These are phyloP conservation scores for Seira musarum DNA, from an alignment of 2,888 invertebrate genomes.

Conservation along the genomic window DNA sequence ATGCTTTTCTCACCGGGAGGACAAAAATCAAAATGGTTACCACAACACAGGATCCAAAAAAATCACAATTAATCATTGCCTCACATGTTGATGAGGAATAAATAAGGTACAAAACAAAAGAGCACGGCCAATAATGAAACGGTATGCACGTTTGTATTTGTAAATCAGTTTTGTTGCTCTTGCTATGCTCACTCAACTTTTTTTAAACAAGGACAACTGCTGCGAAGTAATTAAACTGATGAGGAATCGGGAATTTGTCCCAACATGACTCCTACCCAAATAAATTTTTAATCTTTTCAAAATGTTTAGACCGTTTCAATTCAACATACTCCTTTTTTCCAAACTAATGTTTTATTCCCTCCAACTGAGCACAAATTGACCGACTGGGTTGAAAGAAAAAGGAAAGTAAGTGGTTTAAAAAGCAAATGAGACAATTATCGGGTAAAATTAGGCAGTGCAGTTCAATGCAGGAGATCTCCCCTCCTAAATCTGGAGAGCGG, in stretches of 20 bases:
- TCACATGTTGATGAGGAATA: too few relatives aligned
- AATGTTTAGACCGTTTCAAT: background rate
- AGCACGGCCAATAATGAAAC: too few relatives aligned
- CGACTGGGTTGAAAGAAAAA: slow-evolving; percentile 27
- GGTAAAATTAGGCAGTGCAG: slow-evolving; percentile 14
- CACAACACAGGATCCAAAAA: slow-evolving; percentile 48
- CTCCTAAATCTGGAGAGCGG: background rate
- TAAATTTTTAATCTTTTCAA: background rate
- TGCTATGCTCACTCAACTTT: slow-evolving; percentile 3
- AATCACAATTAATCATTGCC: slow-evolving; percentile 57
- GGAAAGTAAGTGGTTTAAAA: slow-evolving; percentile 25
- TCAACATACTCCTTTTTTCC: background rate
- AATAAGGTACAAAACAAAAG: slow-evolving; percentile 11
- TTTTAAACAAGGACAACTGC: slow-evolving; percentile 63
- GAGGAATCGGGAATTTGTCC: slow-evolving; percentile 67
- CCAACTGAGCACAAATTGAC: slow-evolving; percentile 47
- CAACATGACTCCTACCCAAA: slow-evolving; percentile 37
- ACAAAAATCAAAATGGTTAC: slow-evolving; percentile 41
- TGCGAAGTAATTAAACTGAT: slow-evolving; percentile 70
- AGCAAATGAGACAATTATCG: slow-evolving; percentile 28
- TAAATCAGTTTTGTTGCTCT: slow-evolving; percentile 27
- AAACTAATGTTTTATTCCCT: slow-evolving; percentile 23
- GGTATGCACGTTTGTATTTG: background rate
- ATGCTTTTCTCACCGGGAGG: slow-evolving; percentile 36
- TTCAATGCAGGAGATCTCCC: background rate